Evolutionary conservation across 1,140 invertebrate species (phyloP).

Genomic region (Tribolium castaneum): DNA sequence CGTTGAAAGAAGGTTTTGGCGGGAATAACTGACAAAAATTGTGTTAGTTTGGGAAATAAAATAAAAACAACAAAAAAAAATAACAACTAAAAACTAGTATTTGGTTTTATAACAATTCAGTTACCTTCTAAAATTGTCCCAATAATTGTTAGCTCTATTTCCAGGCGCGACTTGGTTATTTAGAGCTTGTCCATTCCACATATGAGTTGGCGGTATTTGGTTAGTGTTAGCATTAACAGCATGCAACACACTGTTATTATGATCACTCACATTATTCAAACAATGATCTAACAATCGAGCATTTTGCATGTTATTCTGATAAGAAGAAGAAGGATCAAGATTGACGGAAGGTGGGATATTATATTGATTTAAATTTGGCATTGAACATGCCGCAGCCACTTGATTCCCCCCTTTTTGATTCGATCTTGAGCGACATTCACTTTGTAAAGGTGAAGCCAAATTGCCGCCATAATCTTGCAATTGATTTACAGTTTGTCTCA

Average conservation of each 20-base stretch:
- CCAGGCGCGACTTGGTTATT: slow-evolving; percentile 90
- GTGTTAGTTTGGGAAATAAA: neutral
- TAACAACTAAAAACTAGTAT: slow-evolving; percentile 21
- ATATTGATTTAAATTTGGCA: slow-evolving; percentile 58
- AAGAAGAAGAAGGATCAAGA: slow-evolving; percentile 46
- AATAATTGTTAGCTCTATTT: slow-evolving; percentile 89
- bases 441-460: slow-evolving; percentile 22
- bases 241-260: slow-evolving; percentile 55
- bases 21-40: slow-evolving; percentile 75
- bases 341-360: slow-evolving; percentile 49
- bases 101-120: neutral
- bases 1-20: slow-evolving; percentile 85
- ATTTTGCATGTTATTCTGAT: slow-evolving; percentile 51
- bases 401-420: slow-evolving; percentile 55
- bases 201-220: slow-evolving; percentile 59
- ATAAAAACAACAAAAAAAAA: slow-evolving; percentile 19
- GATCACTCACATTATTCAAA: slow-evolving; percentile 54
- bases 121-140: slow-evolving; percentile 92
- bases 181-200: slow-evolving; percentile 68
- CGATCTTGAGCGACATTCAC: slow-evolving; percentile 19
- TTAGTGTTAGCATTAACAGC: slow-evolving; percentile 52
- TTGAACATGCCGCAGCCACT: slow-evolving; percentile 55
- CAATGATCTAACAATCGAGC: slow-evolving; percentile 55
- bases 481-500: slow-evolving; percentile 59
- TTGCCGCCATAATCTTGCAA: slow-evolving; percentile 37